phyloP scores from a whole-genome alignment of 2,797 vertebrate genomes.

The Caiman crocodilus region DNA sequence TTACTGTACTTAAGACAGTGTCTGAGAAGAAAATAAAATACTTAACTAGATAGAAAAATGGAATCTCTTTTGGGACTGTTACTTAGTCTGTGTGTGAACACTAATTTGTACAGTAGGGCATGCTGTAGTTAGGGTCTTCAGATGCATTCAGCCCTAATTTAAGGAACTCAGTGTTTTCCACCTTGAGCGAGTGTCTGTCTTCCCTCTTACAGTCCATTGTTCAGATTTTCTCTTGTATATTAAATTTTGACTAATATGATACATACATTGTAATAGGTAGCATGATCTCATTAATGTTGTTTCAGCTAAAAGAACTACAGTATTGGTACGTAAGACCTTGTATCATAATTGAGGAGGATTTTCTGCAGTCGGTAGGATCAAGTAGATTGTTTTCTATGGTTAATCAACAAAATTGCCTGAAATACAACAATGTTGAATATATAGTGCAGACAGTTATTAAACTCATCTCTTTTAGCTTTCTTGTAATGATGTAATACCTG shows the following conservation, averaged over 20 bases:
- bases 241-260: neutral
- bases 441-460: neutral
- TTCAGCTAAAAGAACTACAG: neutral
- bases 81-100: neutral
- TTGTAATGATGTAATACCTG: neutral
- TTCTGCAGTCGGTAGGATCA: neutral
- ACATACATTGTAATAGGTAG: neutral
- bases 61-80: neutral
- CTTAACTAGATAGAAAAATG: neutral
- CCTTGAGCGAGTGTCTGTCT: too few relatives aligned
- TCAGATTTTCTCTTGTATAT: neutral
- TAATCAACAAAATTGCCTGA: neutral
- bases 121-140: neutral
- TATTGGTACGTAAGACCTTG: neutral
- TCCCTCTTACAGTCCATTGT: neutral
- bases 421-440: neutral
- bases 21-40: neutral
- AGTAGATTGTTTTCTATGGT: accelerated
- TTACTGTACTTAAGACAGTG: too few relatives aligned
- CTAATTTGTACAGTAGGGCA: neutral
- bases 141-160: neutral
- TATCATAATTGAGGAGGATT: neutral
- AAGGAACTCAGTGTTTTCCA: neutral
- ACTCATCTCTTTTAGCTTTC: neutral
- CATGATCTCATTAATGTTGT: neutral